Evolutionary conservation across 2,113 vertebrate species (phyloP).

Genomic region (Phrynosoma platyrhinos): DNA sequence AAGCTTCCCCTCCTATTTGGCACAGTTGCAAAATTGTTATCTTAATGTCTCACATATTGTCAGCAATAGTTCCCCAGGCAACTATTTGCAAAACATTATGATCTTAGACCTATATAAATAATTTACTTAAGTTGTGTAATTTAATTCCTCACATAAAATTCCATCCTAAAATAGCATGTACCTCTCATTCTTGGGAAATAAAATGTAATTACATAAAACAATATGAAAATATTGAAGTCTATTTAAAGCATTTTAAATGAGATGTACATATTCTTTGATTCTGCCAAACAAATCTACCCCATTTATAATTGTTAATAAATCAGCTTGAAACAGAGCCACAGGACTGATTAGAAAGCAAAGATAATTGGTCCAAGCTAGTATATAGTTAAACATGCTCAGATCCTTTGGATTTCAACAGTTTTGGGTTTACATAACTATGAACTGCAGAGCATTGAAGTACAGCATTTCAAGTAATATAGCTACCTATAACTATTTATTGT

Average conservation of each 20-base stretch:
- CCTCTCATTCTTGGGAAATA: background rate
- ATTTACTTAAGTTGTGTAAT: background rate
- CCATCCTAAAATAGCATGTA: background rate
- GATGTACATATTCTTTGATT: background rate
- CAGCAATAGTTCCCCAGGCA: background rate
- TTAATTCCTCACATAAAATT: constrained; percentile 12
- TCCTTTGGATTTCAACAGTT: background rate
- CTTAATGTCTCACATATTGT: background rate
- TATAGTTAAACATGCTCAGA: background rate
- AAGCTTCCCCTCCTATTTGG: too few relatives aligned
- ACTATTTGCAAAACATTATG: background rate
- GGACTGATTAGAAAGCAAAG: background rate
- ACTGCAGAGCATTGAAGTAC: background rate
- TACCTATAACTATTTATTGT: too few relatives aligned
- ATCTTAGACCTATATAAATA: background rate
- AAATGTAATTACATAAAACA: background rate
- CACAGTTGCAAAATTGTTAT: too few relatives aligned
- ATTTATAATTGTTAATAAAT: background rate
- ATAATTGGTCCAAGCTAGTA: background rate
- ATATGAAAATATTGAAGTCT: background rate
- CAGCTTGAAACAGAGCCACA: background rate
- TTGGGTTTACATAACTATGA: background rate
- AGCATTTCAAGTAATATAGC: too few relatives aligned
- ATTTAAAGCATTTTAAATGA: background rate
- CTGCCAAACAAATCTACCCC: too few relatives aligned